A percentile compares a stretch with the other conserved stretches of the same genome.
Conservation (phyloP, 2,113 vertebrate genomes). For the Paratilapia polleni region DNA sequence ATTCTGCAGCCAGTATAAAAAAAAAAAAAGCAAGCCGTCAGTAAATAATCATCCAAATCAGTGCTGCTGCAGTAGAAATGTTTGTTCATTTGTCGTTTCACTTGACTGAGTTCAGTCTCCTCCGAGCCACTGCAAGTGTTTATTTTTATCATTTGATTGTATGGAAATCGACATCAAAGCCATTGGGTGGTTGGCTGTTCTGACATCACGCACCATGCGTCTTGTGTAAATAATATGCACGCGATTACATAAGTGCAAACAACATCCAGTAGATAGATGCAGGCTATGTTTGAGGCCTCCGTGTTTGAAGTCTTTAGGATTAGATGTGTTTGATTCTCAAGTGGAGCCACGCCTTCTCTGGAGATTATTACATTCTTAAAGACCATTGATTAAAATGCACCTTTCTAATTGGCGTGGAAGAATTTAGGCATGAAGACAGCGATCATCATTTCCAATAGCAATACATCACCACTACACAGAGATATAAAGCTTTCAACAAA, state of each 20-base stretch:
- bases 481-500: constrained; percentile 42
- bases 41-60: constrained; percentile 37
- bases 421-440: background rate
- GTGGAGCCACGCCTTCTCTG: background rate
- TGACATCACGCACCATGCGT: constrained; percentile 37
- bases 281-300: background rate
- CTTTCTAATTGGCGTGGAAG: constrained; percentile 15
- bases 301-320: background rate
- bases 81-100: constrained; percentile 7
- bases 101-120: constrained; percentile 31
- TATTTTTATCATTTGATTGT: constrained; percentile 41
- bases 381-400: background rate
- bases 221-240: constrained; percentile 41
- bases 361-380: background rate
- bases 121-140: background rate
- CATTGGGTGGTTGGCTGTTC: background rate
- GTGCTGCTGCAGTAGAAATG: background rate
- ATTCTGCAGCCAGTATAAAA: background rate
- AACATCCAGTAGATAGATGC: background rate
- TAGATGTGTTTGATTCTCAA: background rate
- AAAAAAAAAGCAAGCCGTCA: background rate
- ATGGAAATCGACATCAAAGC: constrained; percentile 52
- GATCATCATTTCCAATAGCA: constrained; percentile 5
- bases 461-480: constrained; percentile 25
- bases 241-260: constrained; percentile 19